These are phyloP conservation scores for Dipodomys spectabilis DNA, from an alignment of 2,113 vertebrate genomes.

Conservation along the genomic window DNA sequence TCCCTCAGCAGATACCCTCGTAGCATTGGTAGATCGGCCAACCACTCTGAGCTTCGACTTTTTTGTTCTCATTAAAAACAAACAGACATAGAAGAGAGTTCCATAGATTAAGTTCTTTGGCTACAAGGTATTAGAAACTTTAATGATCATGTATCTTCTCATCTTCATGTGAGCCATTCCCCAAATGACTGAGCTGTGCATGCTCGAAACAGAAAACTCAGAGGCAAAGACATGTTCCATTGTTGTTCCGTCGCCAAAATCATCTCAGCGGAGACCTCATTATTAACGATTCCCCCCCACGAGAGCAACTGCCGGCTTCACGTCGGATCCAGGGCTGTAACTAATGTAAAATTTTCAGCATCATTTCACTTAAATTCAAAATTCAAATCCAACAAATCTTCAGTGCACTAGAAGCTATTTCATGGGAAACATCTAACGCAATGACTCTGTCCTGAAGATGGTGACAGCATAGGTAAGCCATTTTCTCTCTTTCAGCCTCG, in stretches of 20 bases:
- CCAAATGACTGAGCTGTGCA: neutral
- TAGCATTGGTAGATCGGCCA: neutral
- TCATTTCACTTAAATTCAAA: slow-evolving; percentile 75
- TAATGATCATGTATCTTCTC: neutral
- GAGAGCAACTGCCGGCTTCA: slow-evolving; percentile 87
- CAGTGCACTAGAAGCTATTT: slow-evolving; percentile 40
- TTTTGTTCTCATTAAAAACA: neutral
- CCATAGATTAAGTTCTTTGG: slow-evolving; percentile 30
- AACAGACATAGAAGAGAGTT: neutral
- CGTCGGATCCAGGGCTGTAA: slow-evolving; percentile 89
- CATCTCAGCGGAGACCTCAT: slow-evolving; percentile 84
- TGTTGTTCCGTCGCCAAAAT: slow-evolving; percentile 47
- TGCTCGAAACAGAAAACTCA: slow-evolving; percentile 3
- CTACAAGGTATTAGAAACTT: neutral
- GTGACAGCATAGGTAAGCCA: slow-evolving; percentile 40
- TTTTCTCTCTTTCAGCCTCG: slow-evolving; percentile 56
- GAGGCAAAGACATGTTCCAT: neutral
- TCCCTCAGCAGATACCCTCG: neutral
- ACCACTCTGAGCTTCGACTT: neutral
- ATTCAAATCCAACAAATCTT: slow-evolving; percentile 64
- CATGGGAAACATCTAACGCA: slow-evolving; percentile 43
- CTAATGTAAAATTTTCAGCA: slow-evolving; percentile 73
- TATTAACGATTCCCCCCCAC: slow-evolving; percentile 91
- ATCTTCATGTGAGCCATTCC: neutral
- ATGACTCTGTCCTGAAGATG: slow-evolving; percentile 6